phyloP scores from a whole-genome alignment of 2,888 invertebrate species.

The Candidula unifasciata region DNA sequence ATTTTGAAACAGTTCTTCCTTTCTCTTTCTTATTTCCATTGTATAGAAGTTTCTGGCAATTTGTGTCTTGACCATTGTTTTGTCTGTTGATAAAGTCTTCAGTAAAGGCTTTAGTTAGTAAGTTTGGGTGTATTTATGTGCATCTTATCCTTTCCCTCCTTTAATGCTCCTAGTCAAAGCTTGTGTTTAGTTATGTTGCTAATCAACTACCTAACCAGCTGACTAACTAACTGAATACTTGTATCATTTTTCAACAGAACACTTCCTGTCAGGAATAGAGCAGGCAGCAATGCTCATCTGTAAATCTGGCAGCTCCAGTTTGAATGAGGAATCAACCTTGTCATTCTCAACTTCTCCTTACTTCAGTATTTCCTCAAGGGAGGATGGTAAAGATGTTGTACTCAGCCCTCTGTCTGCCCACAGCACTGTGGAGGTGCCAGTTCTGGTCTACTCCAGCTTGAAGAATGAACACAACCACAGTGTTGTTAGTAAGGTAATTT shows the following conservation, averaged over 20 bases:
- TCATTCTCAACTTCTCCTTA: slow-evolving; percentile 34
- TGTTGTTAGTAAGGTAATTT: slow-evolving; percentile 31
- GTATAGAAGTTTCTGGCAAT: too few relatives aligned
- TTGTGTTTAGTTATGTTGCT: too few relatives aligned
- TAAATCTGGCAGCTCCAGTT: slow-evolving; percentile 64
- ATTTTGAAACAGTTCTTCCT: too few relatives aligned
- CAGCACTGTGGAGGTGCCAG: slow-evolving; percentile 33
- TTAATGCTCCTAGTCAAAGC: too few relatives aligned
- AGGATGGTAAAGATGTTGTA: background rate
- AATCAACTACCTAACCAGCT: too few relatives aligned
- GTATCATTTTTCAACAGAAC: slow-evolving; percentile 53
- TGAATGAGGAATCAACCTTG: slow-evolving; percentile 49
- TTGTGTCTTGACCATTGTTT: too few relatives aligned
- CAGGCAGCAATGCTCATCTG: slow-evolving; percentile 67
- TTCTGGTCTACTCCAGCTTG: slow-evolving; percentile 32
- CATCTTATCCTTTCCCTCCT: too few relatives aligned
- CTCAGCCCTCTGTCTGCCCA: slow-evolving; percentile 27
- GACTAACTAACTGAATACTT: too few relatives aligned
- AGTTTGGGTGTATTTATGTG: too few relatives aligned
- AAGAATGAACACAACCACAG: slow-evolving; percentile 5
- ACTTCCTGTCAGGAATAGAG: slow-evolving; percentile 64
- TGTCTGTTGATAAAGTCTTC: too few relatives aligned
- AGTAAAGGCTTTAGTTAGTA: too few relatives aligned
- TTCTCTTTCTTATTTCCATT: too few relatives aligned
- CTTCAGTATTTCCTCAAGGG: slow-evolving; percentile 26